Evolutionary conservation across 2,797 vertebrate genomes (phyloP), one percentile per base, ranked within the genome.

Genomic region (Typhlichthys eigenmanni): DNA sequence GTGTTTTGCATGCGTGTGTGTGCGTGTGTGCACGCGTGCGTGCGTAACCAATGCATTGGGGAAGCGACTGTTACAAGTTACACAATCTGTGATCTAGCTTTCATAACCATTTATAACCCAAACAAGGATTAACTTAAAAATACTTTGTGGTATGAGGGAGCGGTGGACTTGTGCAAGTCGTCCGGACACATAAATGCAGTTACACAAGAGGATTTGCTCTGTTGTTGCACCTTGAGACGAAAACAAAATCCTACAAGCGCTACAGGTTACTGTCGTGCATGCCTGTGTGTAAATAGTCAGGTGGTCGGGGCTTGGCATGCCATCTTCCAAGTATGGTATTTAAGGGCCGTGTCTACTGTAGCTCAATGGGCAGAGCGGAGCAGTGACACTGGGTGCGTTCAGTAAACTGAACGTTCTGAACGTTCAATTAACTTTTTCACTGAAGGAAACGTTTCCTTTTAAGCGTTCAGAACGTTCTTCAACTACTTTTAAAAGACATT

Each of bases 31-130:
- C 52, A 60, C 49, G 71, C 53, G 55, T 7, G 9, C 47, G 46
- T 46, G 59, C 59, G 3, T 24, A 24, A 24, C n/a, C 16, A 29
- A 46, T 10, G 17, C 19, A 29, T 7, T n/a, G 24, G 29, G 58
- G 43, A 56, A 24, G 13, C 64, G 43, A n/a, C 52, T 61, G 45
- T 56, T 49, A 56, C 47, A 55, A 1, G 13, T 81, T 80, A 71
- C 54, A 81, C 74, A 79, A 75, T 64, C 53, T 67, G 32, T 49
- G 45, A 51, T 70, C 55, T 60, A 48, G 58, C 66, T 67, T 71
- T 55, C 49, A 59, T 56, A 66, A 50, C 60, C 57, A 57, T n/a
- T 65, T 34, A 74, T 6, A 68, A 75, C 58, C 48, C 34, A 72
- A 72, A 77, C 12, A 67, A 59, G 53, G 38, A 51, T 64, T 47